Evolutionary conservation across 2,888 invertebrate species (phyloP), one percentile per base, ranked within the genome.

Genomic region (Miltochrista miniata): DNA sequence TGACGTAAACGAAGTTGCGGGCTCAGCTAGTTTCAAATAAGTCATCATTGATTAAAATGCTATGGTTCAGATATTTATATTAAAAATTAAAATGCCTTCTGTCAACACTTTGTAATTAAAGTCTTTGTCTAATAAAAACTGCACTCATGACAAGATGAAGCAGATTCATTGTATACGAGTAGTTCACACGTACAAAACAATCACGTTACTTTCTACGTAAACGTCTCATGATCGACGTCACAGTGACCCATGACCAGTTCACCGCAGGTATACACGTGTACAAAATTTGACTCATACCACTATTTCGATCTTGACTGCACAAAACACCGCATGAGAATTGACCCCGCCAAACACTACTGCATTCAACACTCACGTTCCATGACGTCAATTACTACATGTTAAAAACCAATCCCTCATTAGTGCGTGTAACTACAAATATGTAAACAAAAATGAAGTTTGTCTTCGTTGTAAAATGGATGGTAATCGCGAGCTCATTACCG

Each of bases 401-500:
- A 59, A 59, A 70, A 69, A 59, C 12, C 53, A 61, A 71, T 74
- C 67, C 66, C 79, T 78, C 77, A 76, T 78, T 76, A 79, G 76
- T 64, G 65, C 67, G 44, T 56, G 59, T 56, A 69, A 67, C 64
- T 54, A 67, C 67, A 68, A 58, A 59, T 61, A 69, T 66, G 69
- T 69, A 74, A 68, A 77, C 74, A 74, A 75, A 77, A 72, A 70
- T 65, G 61, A 66, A 70, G 66, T 75, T 75, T 71, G 76, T 73
- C 71, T 76, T 76, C 73, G 72, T 72, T 74, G 67, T 73, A 67
- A 75, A 73, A 79, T 76, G 69, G 78, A 64, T 69, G 72, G 76
- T 82, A 83, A 86, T 84, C 78, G 77, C 79, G 60, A 60, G 74
- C 79, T 85, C 85, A 86, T 88, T 87, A 87, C 79, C 63, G 68